Conservation (phyloP, 2,113 vertebrate genomes). For the Passer montanus region DNA sequence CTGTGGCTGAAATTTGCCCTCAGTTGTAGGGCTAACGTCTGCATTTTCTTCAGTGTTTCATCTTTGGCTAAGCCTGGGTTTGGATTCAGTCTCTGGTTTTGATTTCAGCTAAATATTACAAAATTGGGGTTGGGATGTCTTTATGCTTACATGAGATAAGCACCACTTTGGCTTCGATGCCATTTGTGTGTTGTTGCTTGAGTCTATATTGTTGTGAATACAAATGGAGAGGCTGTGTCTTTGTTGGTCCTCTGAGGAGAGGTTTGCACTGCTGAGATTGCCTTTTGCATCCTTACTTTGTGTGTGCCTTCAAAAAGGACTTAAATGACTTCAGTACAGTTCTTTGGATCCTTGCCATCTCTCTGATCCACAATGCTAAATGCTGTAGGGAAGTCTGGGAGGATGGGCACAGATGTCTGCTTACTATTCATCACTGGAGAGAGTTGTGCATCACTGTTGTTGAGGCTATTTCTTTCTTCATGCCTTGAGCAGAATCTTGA, state of each 20-base stretch:
- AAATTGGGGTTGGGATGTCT: background rate
- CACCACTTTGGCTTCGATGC: background rate
- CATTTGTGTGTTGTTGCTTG: background rate
- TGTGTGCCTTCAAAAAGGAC: conserved; percentile 2
- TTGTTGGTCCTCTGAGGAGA: background rate
- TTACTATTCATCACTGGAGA: background rate
- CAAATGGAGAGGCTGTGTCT: background rate
- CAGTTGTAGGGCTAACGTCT: background rate
- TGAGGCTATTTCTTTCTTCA: background rate
- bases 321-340: background rate
- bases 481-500: background rate
- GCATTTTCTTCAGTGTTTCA: background rate
- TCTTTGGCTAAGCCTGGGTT: background rate
- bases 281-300: background rate
- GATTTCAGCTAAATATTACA: background rate
- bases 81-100: background rate
- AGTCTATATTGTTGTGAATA: background rate
- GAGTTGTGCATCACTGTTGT: background rate
- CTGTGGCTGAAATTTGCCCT: background rate
- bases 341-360: conserved; percentile 12
- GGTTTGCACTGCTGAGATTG: conserved; percentile 9
- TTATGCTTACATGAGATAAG: background rate
- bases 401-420: conserved; percentile 7
- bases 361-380: background rate
- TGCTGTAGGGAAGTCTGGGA: background rate